Conservation (phyloP, 2,113 vertebrate genomes). For the Astatoreochromis straeleni region DNA sequence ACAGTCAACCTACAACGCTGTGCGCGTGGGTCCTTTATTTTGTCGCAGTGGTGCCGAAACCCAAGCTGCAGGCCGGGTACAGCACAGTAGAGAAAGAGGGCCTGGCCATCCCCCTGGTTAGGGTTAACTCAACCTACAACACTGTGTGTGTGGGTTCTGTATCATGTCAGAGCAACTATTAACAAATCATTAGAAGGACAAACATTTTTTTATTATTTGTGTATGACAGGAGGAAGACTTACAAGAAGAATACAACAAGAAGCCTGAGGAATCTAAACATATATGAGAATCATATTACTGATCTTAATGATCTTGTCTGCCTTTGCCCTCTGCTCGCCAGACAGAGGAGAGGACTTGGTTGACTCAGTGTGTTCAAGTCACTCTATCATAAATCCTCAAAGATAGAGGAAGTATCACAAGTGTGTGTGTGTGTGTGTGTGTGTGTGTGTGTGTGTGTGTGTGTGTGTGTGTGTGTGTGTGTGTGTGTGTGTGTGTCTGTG, state of each 20-base stretch:
- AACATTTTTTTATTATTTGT: background rate
- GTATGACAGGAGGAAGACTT: background rate
- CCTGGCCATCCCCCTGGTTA: background rate
- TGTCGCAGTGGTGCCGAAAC: background rate
- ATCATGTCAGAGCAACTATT: background rate
- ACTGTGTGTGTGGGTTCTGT: background rate
- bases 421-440: background rate
- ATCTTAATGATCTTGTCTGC: background rate
- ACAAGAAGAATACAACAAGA: background rate
- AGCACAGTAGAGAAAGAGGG: background rate
- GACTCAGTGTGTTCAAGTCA: background rate
- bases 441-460: background rate
- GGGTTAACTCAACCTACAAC: background rate
- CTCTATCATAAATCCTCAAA: background rate
- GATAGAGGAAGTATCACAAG: background rate
- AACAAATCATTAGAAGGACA: background rate
- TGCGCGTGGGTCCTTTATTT: background rate
- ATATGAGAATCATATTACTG: background rate
- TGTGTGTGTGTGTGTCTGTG: too few relatives aligned
- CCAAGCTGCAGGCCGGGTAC: background rate
- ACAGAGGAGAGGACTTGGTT: background rate
- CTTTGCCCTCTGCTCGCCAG: background rate
- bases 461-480: too few relatives aligned
- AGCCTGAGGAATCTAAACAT: background rate
- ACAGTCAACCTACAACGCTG: rapidly evolving